These are phyloP conservation scores for Cephalotes varians DNA, from an alignment of 2,888 invertebrate species.

Conservation along the genomic window DNA sequence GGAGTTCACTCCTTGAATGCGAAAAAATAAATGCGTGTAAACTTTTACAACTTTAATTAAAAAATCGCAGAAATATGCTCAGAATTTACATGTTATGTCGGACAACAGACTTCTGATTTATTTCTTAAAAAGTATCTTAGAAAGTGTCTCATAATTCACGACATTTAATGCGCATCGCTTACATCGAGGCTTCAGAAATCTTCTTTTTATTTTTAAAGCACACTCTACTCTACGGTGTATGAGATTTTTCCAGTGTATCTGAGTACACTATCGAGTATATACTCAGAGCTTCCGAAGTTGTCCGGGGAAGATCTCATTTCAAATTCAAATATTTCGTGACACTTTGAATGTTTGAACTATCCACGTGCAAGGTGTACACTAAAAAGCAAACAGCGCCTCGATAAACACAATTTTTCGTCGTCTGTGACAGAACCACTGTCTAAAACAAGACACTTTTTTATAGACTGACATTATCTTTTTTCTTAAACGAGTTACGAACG, in stretches of 20 bases:
- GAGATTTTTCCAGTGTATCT: constrained; percentile 40
- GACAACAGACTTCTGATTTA: not conserved
- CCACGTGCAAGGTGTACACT: constrained; percentile 27
- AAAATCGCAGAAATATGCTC: not conserved
- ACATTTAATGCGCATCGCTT: constrained; percentile 3
- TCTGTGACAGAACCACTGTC: constrained; percentile 3
- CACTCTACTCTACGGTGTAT: not conserved
- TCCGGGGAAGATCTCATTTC: constrained; percentile 42
- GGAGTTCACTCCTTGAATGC: constrained; percentile 42
- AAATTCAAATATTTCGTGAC: constrained; percentile 52
- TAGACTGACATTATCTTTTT: not conserved
- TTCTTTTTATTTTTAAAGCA: constrained; percentile 2
- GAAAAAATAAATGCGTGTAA: not conserved
- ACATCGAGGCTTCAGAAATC: not conserved
- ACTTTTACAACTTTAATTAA: constrained; percentile 17
- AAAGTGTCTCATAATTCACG: not conserved
- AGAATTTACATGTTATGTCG: not conserved
- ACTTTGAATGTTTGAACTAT: constrained; percentile 53
- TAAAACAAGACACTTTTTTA: not conserved
- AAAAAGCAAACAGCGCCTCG: constrained; percentile 42
- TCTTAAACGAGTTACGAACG: not conserved
- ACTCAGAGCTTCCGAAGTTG: constrained; percentile 35
- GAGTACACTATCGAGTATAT: constrained; percentile 17
- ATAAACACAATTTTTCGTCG: constrained; percentile 45
- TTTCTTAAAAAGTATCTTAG: not conserved